These are phyloP conservation scores for Platyrinchus mystaceus DNA, from an alignment of 2,797 vertebrate species.

Conservation along the genomic window DNA sequence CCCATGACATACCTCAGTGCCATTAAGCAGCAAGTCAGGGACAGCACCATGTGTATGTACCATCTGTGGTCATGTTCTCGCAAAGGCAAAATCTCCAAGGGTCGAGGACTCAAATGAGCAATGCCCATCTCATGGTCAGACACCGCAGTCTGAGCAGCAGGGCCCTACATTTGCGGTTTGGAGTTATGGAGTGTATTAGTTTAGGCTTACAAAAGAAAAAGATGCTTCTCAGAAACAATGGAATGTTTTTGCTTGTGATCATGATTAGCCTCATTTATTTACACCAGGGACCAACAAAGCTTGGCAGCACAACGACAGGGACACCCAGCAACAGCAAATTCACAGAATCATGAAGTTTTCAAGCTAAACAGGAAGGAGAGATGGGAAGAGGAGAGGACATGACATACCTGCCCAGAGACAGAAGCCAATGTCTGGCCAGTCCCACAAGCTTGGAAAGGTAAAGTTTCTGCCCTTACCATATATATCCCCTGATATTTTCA, in stretches of 20 bases:
- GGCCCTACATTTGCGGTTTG: background rate
- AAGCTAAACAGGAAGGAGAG: background rate
- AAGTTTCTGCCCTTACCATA: background rate
- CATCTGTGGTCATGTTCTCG: fast-evolving
- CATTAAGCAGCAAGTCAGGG: background rate
- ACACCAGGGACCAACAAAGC: background rate
- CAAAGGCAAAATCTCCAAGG: background rate
- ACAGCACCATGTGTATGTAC: background rate
- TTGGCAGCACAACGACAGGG: background rate
- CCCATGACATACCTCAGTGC: fast-evolving
- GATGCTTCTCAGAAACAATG: background rate
- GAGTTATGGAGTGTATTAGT: background rate
- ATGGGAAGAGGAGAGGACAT: background rate
- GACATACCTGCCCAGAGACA: background rate
- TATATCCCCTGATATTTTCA: background rate
- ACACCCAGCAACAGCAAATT: background rate
- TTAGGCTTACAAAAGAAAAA: background rate
- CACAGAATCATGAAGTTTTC: background rate
- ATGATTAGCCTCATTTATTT: background rate
- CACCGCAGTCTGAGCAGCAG: background rate
- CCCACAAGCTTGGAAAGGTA: background rate
- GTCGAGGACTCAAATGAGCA: background rate
- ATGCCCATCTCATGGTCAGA: background rate
- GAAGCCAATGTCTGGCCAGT: background rate
- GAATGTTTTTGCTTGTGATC: background rate